These are phyloP conservation scores for Myiopsitta monachus DNA, from an alignment of 2,113 vertebrate genomes.

Conservation along the genomic window DNA sequence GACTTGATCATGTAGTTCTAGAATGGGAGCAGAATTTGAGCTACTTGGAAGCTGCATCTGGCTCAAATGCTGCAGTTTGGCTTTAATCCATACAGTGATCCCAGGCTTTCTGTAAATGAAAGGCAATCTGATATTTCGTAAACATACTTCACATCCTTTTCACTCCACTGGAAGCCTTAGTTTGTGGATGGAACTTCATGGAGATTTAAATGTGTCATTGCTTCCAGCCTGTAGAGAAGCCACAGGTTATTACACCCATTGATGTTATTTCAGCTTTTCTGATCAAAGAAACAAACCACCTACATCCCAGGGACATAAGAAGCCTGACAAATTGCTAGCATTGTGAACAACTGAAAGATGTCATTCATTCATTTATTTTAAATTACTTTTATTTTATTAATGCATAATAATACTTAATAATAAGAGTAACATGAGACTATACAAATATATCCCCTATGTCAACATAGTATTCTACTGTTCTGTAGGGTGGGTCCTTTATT, in stretches of 20 bases:
- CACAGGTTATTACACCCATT: neutral
- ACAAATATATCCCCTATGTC: neutral
- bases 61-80: neutral
- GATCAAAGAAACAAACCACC: neutral
- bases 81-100: neutral
- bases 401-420: neutral
- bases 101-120: neutral
- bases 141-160: neutral
- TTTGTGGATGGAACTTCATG: neutral
- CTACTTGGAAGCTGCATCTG: neutral
- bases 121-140: neutral
- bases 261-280: neutral
- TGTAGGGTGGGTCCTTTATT: neutral
- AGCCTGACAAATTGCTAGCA: neutral
- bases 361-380: neutral
- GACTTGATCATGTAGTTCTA: neutral
- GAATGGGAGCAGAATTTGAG: neutral
- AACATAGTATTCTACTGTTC: neutral
- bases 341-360: neutral
- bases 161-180: neutral
- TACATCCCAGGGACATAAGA: neutral
- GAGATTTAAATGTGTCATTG: neutral
- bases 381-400: neutral
- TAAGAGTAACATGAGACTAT: neutral
- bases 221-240: neutral